Base-by-base conservation (phyloP, 2,113 vertebrate species). In the Meleagris gallopavo region DNA sequence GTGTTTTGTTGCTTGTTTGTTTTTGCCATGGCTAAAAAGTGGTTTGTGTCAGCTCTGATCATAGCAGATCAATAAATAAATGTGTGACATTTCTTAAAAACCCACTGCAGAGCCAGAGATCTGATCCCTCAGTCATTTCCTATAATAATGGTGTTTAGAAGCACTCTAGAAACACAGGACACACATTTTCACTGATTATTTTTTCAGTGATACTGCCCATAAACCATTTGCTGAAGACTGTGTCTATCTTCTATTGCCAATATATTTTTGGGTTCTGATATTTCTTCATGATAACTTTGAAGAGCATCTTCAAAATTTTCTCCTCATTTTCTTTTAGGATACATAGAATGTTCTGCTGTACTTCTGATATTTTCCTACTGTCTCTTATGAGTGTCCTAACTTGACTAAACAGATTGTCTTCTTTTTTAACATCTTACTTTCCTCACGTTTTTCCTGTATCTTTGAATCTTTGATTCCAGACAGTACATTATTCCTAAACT, bases 391-490 rank as follows among this genome's bases (percentile, higher is more conserved):
- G 25, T 71, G 38, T 61, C 22, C 70, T 48, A 84, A 22, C n/a
- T 95, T n/a, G 32, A 54, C 48, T 71, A 74, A 95, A 95, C 45
- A 71, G 18, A 50, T 75, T 85, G 64, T 32, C 62, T 3, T 13
- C 7, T 75, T 41, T 25, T 27, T 30, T 25, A 24, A 25, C 1
- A 78, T 77, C 14, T 9, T 60, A 10, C 16, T n/a, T 91, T 87
- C 21, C 52, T 70, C 55, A 41, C 30, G 78, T 62, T 84, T 70
- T 94, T 90, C 61, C 29, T 65, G 6, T 61, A 11, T 50, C 61
- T 60, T 50, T 93, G 54, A 29, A 65, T 91, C 72, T 90, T 86
- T 89, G 54, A 86, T 73, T 50, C 36, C 54, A 61, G n/a, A 61
- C 25, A 14, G 27, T 57, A 27, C 52, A 54, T 79, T 67, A 89